These are phyloP conservation scores for Strix uralensis DNA, from an alignment of 2,113 vertebrate genomes.

Conservation along the genomic window DNA sequence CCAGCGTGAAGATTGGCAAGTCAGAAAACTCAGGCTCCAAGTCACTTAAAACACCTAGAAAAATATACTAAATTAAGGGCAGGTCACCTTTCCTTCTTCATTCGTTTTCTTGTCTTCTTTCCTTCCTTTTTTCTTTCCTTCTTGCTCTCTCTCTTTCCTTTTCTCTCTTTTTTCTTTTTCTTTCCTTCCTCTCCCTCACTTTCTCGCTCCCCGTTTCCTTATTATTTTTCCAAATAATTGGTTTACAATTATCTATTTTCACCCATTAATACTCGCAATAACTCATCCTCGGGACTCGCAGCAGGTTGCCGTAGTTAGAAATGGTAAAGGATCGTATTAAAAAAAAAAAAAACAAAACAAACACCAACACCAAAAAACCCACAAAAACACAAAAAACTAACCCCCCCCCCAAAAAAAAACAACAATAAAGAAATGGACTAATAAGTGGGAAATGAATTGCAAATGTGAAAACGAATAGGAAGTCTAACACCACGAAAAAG, in stretches of 20 bases:
- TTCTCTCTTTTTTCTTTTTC: background rate
- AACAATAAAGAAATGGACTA: background rate
- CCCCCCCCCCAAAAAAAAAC: background rate
- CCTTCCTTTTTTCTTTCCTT: background rate
- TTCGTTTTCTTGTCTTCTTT: background rate
- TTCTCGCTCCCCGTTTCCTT: background rate
- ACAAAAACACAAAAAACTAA: too few relatives aligned
- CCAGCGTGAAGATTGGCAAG: background rate
- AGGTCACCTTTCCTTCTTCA: background rate
- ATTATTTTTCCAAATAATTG: background rate
- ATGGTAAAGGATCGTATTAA: background rate
- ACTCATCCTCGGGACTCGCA: background rate
- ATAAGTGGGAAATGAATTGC: background rate
- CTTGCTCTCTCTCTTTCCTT: background rate
- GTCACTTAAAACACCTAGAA: background rate
- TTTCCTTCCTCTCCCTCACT: too few relatives aligned
- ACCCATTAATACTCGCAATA: too few relatives aligned
- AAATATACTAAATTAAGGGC: fast-evolving
- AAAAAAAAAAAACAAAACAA: background rate
- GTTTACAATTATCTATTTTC: background rate
- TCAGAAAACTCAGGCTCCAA: background rate
- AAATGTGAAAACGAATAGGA: background rate
- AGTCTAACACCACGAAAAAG: background rate
- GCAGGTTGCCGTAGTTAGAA: background rate
- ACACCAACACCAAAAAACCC: too few relatives aligned